Percentiles rank a stretch among this genome's conserved stretches.
Evolutionary conservation across 2,888 invertebrate genomes (phyloP).

Genomic region (Apotomis betuletana): DNA sequence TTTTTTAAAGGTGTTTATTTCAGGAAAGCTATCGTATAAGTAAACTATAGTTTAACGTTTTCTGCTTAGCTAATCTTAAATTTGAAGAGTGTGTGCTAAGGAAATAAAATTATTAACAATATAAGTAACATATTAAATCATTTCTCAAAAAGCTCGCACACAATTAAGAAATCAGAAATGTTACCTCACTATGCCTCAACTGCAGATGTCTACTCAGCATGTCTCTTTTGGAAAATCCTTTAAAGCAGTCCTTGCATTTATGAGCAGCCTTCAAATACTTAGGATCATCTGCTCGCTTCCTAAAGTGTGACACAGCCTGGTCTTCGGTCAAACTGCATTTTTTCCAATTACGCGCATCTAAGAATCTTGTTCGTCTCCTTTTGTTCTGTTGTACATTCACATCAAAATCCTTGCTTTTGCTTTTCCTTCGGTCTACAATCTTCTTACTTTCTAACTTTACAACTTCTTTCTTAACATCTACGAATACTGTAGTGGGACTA

Average conservation of each 20-base stretch:
- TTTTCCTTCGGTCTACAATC: slow-evolving; percentile 45
- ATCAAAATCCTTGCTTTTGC: slow-evolving; percentile 41
- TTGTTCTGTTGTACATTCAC: slow-evolving; percentile 30
- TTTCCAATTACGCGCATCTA: slow-evolving; percentile 66
- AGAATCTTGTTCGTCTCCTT: slow-evolving; percentile 50
- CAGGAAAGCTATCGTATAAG: too few species aligned
- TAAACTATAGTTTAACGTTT: too few species aligned
- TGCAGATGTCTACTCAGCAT: slow-evolving; percentile 65
- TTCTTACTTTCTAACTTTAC: slow-evolving; percentile 46
- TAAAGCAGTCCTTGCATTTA: slow-evolving; percentile 70
- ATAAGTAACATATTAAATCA: too few species aligned
- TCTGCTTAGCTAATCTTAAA: too few species aligned
- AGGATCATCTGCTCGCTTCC: slow-evolving; percentile 55
- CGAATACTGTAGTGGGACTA: slow-evolving; percentile 50
- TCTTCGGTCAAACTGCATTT: slow-evolving; percentile 63
- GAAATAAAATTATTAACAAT: too few species aligned
- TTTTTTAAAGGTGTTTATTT: too few species aligned
- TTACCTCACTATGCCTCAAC: slow-evolving; percentile 68
- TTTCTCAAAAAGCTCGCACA: too few species aligned
- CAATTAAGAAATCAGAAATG: background rate
- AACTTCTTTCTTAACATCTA: slow-evolving; percentile 49
- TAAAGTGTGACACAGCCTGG: slow-evolving; percentile 66
- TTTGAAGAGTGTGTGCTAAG: too few species aligned
- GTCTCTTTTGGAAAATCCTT: slow-evolving; percentile 69
- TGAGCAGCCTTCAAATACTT: slow-evolving; percentile 62